Base-by-base conservation (phyloP, 2,888 invertebrate species). In the Thecocarcelia acutangulata region DNA sequence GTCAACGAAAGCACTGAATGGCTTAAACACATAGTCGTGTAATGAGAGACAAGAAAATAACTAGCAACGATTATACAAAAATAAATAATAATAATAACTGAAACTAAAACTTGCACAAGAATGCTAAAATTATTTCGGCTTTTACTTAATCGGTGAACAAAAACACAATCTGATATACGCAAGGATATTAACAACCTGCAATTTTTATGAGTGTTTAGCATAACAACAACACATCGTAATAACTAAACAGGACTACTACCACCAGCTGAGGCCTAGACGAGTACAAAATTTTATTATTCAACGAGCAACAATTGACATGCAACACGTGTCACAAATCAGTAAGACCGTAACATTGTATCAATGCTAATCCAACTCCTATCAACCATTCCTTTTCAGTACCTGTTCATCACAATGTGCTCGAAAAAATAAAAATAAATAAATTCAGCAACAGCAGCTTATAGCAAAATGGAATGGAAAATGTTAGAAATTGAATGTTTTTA, bases 281-380 rank as follows among this genome's bases (percentile, higher is more conserved):
- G 50, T n/a, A 54, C 56, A 33, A 72, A 40, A 61, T 72, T 69
- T 73, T 63, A 64, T 76, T 81, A 77, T 73, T 77, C 73, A 77
- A 73, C 72, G 63, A 73, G 76, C 81, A 81, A 81, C 81, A 81
- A 76, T 81, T 81, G 81, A 63, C 76, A 77, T 81, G 76, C 81
- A 81, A 81, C 81, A 81, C 81, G 81, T 81, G 76, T 73, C 76
- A 44, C 50, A 81, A 81, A 76, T 73, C 81, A 77, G 76, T 58
- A 76, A 77, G 56, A 63, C 72, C 76, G 76, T 81, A 70, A 72
- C 56, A 76, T 63, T 66, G 61, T 76, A 68, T 72, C 72, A 76
- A 81, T 76, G 76, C 68, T 76, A 77, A 81, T 81, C 73, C 72
- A 69, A 50, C 52, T 50, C 28, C 40, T 56, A 37, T 37, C 56